Evolutionary conservation across 2,797 vertebrate genomes (phyloP).

Genomic region (Coreius guichenoti): DNA sequence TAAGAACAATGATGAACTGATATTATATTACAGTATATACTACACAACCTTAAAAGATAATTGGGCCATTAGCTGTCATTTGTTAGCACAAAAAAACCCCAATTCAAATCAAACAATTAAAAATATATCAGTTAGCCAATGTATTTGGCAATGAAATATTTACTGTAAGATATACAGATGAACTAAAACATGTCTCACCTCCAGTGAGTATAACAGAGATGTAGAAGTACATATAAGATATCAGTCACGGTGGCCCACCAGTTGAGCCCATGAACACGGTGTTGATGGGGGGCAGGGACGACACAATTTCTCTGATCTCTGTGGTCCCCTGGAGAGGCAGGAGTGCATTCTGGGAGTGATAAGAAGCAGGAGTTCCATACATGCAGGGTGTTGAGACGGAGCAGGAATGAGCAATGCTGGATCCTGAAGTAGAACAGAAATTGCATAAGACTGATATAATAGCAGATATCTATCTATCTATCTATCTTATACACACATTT

Average conservation of each 20-base stretch:
- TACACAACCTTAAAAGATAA: slow-evolving; percentile 1
- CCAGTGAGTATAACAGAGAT: slow-evolving; percentile 13
- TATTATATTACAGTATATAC: background rate
- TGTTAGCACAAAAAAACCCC: background rate
- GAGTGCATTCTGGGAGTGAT: slow-evolving; percentile 84
- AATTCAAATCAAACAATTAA: background rate
- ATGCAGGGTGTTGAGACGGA: slow-evolving; percentile 90
- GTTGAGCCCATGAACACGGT: slow-evolving; percentile 95
- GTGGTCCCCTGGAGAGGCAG: slow-evolving; percentile 77
- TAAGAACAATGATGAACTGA: slow-evolving; percentile 1
- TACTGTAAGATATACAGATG: background rate
- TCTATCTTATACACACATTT: too few species aligned
- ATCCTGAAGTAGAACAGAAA: slow-evolving; percentile 69
- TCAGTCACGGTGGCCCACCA: slow-evolving; percentile 83
- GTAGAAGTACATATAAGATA: background rate
- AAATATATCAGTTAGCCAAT: background rate
- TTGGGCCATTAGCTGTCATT: background rate
- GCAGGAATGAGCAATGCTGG: slow-evolving; percentile 76
- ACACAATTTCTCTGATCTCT: slow-evolving; percentile 84
- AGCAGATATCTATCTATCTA: background rate
- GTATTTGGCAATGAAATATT: background rate
- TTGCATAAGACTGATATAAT: background rate
- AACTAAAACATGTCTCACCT: slow-evolving; percentile 37
- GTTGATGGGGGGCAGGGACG: slow-evolving; percentile 95
- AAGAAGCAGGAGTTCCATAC: slow-evolving; percentile 84